A percentile compares a stretch with the other conserved stretches of the same genome.
Conservation (phyloP, 2,797 vertebrate species). For the Argya squamiceps region DNA sequence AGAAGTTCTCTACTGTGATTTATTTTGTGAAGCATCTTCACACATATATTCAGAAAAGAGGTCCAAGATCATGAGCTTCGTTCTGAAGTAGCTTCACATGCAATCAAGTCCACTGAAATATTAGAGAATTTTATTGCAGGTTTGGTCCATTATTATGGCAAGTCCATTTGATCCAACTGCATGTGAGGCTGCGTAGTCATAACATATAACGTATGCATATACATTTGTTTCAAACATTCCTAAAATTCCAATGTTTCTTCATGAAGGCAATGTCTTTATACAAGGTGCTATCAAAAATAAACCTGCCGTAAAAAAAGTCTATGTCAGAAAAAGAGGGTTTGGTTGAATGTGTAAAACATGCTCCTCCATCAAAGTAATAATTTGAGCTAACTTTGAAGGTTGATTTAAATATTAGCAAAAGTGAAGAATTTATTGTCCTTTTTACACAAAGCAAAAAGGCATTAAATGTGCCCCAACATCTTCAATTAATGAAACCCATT, state of each 20-base stretch:
- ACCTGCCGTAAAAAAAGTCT: not conserved
- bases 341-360: not conserved
- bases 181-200: not conserved
- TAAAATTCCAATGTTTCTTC: not conserved
- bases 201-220: not conserved
- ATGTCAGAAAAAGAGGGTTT: not conserved
- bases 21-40: not conserved
- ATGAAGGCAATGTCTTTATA: not conserved
- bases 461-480: not conserved
- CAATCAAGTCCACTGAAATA: not conserved
- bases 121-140: not conserved
- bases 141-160: not conserved
- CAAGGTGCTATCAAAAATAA: not conserved
- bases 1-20: not conserved
- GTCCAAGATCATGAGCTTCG: not conserved
- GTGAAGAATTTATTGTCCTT: not conserved
- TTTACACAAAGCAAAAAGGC: not conserved
- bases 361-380: not conserved
- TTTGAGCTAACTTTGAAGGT: not conserved
- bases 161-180: not conserved
- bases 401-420: conserved; percentile 16
- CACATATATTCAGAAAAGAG: not conserved
- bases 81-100: not conserved
- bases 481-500: not conserved
- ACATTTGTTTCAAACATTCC: not conserved